Base-by-base conservation (phyloP, 1,140 invertebrate genomes). In the Drosophila bifasciata region DNA sequence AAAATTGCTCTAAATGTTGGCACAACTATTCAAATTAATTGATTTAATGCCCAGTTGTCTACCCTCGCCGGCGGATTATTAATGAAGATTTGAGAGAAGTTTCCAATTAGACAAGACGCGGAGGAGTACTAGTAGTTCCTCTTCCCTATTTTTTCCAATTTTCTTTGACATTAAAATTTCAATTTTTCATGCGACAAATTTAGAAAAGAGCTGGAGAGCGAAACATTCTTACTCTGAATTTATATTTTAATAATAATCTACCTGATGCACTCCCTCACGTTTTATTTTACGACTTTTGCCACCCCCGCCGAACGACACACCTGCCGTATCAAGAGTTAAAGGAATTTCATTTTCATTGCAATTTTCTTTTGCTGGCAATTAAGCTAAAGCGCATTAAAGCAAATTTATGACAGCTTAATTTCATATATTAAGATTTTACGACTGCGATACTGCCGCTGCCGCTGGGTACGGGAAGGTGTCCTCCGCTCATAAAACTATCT, bases 341-440 rank as follows among this genome's bases (percentile, higher is more conserved):
- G 72, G 55, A 50, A 43, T 70, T 85, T 86, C 66, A 85, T 81
- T 86, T 81, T 88, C 81, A 86, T 86, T 81, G 83, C 78, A 50
- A 60, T 71, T 75, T 61, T 72, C 72, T 52, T 32, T 57, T 9
- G 70, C 64, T 79, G 70, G 76, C 86, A 90, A 90, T 90, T 90
- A 90, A 90, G 81, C 85, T 90, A 90, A 90, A 86, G 76, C 67
- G 69, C 66, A 90, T 72, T 90, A 90, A 90, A 75, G 78, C 69
- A 74, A 90, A 90, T 90, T 90, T 90, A 90, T 81, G 86, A 67
- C 86, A 86, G 77, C 86, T 90, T 90, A 76, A 90, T 90, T 90
- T 84, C 80, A 86, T 86, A 86, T 90, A 90, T 90, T 90, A 90
- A 90, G 75, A 79, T 83, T 90, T 90, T 79, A 90, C 77, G 76